Base-by-base conservation (phyloP, 2,888 invertebrate species). In the Brachyopa scutellaris region DNA sequence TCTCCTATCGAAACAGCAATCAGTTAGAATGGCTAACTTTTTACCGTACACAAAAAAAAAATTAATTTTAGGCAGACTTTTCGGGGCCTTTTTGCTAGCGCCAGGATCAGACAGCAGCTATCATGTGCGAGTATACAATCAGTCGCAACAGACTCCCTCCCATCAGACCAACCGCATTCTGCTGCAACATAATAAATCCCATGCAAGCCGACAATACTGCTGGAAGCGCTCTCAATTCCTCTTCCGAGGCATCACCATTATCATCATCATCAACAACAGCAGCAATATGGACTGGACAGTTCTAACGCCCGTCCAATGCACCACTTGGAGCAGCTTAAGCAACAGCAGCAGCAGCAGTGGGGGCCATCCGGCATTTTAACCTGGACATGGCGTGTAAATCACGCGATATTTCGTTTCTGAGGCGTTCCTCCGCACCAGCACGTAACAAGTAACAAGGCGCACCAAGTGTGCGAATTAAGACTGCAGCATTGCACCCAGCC, bases 351-450 rank as follows among this genome's bases (percentile, higher is more conserved):
- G 62, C 38, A 47, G 55, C 66, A 49, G 33, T 57, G 49, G 36
- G 66, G 33, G 38, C 76, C 67, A 59, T 59, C 80, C 59, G 38
- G 61, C 67, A 66, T 67, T 79, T 59, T 72, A 79, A 74, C 53
- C 66, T 29, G 74, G 69, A 77, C 82, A 78, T 78, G 78, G 72
- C 78, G 83, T 73, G 83, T 83, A 83, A 83, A 83, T 83, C 83
- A 83, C 83, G 83, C 83, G 83, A 83, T 83, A 73, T 83, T 83
- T 73, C 78, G 67, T 73, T 73, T 72, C 70, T 67, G 80, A 67
- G 70, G 67, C 67, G 67, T 82, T 76, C 36, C 73, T 73, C 72
- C 36, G 62, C 79, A 79, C 64, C 67, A 23, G 61, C 69, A 51
- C 73, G 72, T 73, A 62, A 73, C 83, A 73, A 67, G 73, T 57